Conservation (phyloP, 2,888 invertebrate genomes). For the Caenorhabditis becei region DNA sequence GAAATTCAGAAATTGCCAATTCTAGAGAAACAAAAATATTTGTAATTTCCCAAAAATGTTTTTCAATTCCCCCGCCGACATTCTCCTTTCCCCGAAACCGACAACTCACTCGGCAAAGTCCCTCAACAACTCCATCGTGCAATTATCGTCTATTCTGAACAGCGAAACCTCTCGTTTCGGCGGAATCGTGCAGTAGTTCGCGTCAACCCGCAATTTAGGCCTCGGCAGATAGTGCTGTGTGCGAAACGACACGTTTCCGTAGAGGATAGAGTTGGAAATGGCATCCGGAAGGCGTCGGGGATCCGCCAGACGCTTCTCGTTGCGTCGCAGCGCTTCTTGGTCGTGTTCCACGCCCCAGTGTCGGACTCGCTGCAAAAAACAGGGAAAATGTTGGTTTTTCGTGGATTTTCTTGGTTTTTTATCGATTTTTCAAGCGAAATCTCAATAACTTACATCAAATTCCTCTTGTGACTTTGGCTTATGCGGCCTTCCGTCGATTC, state of each 20-base stretch:
- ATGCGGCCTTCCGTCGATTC: conserved; percentile 21
- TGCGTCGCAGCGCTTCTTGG: neutral
- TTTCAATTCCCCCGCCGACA: no score
- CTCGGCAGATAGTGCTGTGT: neutral
- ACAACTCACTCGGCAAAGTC: conserved; percentile 50
- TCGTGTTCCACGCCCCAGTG: conserved; percentile 5
- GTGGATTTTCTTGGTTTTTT: conserved; percentile 5
- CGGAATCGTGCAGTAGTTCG: conserved; percentile 38
- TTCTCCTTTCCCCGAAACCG: no score
- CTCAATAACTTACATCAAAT: conserved; percentile 3
- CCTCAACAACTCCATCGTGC: conserved; percentile 20
- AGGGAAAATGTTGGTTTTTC: neutral
- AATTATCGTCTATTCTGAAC: conserved; percentile 60
- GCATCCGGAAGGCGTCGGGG: neutral
- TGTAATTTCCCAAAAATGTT: neutral
- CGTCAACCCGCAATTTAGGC: conserved; percentile 33
- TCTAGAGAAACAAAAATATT: neutral
- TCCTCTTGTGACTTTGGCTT: neutral
- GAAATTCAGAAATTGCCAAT: neutral
- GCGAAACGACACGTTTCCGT: neutral
- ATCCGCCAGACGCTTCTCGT: conserved; percentile 4
- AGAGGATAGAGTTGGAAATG: neutral
- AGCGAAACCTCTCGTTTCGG: conserved; percentile 54
- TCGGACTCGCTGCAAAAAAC: conserved; percentile 24
- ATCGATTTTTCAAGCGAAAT: neutral